A percentile compares a stretch with the other conserved stretches of the same genome.
phyloP scores from a whole-genome alignment of 2,888 invertebrate species.

The Bellardia pandia region DNA sequence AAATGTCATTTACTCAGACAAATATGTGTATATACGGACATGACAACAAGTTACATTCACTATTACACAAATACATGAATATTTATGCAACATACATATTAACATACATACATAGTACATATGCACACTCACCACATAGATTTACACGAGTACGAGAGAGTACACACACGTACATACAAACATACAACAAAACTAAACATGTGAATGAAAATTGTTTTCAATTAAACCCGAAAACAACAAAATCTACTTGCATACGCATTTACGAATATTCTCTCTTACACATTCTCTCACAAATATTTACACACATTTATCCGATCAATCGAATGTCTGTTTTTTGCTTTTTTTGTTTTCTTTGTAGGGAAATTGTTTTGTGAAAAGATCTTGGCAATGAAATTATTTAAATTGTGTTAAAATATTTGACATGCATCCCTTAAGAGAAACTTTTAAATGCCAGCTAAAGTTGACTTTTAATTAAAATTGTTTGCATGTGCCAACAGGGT shows the following conservation, averaged over 20 bases:
- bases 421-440: conserved; percentile 7
- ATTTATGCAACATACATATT: conserved; percentile 1
- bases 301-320: not conserved
- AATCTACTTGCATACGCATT: not conserved
- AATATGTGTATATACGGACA: not conserved
- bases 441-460: not conserved
- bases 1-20: not conserved
- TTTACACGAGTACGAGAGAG: not conserved
- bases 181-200: not conserved
- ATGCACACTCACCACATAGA: not conserved
- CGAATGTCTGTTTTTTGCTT: not conserved
- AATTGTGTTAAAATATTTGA: conserved; percentile 32
- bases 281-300: not conserved
- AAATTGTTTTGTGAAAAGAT: conserved; percentile 26
- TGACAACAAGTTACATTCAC: not conserved
- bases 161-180: not conserved
- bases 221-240: not conserved
- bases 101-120: too few species aligned
- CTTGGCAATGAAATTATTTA: conserved; percentile 38
- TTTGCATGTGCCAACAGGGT: not conserved
- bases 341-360: not conserved
- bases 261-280: conserved; percentile 1
- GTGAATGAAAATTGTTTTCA: conserved; percentile 46
- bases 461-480: conserved; percentile 6
- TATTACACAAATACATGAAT: not conserved